These are phyloP conservation scores for Nymphalis io DNA, from an alignment of 1,140 invertebrate genomes.

Conservation along the genomic window DNA sequence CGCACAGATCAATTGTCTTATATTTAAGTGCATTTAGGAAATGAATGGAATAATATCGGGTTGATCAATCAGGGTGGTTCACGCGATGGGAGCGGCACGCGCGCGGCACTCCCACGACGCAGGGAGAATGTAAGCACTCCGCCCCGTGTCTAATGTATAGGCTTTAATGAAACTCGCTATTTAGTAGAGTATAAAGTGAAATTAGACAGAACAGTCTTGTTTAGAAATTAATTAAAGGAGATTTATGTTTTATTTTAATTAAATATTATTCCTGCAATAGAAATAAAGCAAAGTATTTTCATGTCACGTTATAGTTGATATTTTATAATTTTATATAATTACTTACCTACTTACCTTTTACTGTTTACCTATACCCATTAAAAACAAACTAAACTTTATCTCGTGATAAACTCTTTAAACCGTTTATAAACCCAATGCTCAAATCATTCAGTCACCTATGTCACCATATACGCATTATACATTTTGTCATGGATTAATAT, in stretches of 20 bases:
- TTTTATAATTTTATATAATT: no score
- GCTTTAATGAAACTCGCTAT: conserved; percentile 50
- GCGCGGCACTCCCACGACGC: conserved; percentile 73
- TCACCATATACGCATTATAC: no score
- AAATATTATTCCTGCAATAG: neutral
- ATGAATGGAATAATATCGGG: conserved; percentile 51
- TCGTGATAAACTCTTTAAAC: no score
- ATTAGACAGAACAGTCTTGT: conserved; percentile 6
- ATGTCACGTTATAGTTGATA: no score
- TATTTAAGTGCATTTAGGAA: conserved; percentile 49
- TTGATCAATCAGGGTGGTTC: conserved; percentile 65
- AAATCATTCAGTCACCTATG: no score
- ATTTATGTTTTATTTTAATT: conserved; percentile 7
- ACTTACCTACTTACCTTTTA: no score
- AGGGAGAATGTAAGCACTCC: conserved; percentile 48
- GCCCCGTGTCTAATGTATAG: conserved; percentile 46
- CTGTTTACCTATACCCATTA: no score
- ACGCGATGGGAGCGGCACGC: conserved; percentile 75
- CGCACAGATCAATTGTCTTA: conserved; percentile 45
- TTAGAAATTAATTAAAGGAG: conserved; percentile 15
- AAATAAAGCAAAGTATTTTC: neutral
- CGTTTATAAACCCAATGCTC: no score
- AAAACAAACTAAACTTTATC: no score
- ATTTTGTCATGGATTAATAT: no score
- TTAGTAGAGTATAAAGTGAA: conserved; percentile 20